Conservation (phyloP, 2,888 invertebrate genomes). For the Drosophila multiciliata region DNA sequence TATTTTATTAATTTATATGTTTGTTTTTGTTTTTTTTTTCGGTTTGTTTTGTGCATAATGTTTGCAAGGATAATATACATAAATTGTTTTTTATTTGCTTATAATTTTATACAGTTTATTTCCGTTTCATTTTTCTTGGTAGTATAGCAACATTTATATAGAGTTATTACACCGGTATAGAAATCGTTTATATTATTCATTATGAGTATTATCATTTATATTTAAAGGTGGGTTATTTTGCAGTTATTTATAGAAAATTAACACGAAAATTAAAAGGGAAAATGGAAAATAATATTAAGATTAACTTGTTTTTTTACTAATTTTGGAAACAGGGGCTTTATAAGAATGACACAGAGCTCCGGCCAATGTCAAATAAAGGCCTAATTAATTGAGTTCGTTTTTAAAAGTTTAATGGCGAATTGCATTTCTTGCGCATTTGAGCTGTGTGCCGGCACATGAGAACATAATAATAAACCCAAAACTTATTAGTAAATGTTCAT, state of each 20-base stretch:
- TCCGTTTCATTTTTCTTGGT: conserved; percentile 13
- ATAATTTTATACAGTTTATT: conserved; percentile 34
- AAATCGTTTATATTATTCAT: conserved; percentile 53
- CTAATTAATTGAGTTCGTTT: conserved; percentile 9
- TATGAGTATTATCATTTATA: conserved; percentile 64
- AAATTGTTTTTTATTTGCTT: conserved; percentile 32
- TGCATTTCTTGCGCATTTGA: conserved; percentile 43
- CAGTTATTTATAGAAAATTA: conserved; percentile 72
- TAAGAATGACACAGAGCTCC: conserved; percentile 35
- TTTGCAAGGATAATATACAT: conserved; percentile 58
- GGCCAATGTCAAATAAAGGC: conserved; percentile 9
- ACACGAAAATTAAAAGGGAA: conserved; percentile 32
- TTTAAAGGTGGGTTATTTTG: conserved; percentile 83
- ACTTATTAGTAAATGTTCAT: conserved; percentile 41
- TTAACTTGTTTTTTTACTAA: conserved; percentile 10
- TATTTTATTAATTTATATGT: conserved; percentile 7
- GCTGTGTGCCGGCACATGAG: conserved; percentile 36
- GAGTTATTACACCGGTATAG: conserved; percentile 47
- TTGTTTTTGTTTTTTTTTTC: conserved; percentile 12
- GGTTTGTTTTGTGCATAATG: conserved; percentile 51
- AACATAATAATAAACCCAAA: conserved; percentile 29
- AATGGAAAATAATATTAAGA: conserved; percentile 33
- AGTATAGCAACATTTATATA: conserved; percentile 48
- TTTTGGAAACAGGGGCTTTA: conserved; percentile 23
- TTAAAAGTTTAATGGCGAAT: conserved; percentile 22